A percentile compares a stretch with the other conserved stretches of the same genome.
These are phyloP conservation scores for Acholoe squamosa DNA, from an alignment of 2,888 invertebrate species.

Conservation along the genomic window DNA sequence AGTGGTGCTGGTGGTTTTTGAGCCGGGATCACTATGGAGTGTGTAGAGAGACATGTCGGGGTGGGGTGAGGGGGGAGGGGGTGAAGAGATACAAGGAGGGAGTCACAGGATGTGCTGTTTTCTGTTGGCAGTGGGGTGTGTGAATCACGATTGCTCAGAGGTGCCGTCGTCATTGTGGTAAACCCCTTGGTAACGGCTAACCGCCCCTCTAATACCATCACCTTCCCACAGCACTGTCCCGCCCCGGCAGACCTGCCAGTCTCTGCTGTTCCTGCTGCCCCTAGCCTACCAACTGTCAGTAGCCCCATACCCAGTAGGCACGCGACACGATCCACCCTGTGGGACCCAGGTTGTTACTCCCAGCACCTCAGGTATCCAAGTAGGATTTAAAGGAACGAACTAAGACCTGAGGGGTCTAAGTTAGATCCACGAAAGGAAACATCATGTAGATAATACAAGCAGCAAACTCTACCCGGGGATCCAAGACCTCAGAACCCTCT, in stretches of 20 bases:
- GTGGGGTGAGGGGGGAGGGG: constrained; percentile 41
- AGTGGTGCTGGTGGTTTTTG: constrained; percentile 4
- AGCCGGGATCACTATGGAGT: neutral
- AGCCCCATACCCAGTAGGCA: neutral
- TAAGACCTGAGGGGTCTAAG: neutral
- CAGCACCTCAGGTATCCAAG: no score
- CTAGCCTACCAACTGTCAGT: neutral
- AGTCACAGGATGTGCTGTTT: constrained; percentile 5
- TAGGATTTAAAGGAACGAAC: no score
- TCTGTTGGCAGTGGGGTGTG: neutral
- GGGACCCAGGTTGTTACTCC: no score
- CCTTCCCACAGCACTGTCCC: neutral
- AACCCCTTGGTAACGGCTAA: neutral
- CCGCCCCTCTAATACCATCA: neutral
- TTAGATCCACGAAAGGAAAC: neutral
- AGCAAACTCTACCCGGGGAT: neutral
- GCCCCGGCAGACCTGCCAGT: neutral
- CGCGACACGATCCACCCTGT: neutral
- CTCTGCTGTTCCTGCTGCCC: no score
- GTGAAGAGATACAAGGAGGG: neutral
- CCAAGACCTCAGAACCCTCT: no score
- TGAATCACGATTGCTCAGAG: constrained; percentile 20
- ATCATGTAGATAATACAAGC: neutral
- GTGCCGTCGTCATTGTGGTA: neutral
- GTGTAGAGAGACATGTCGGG: no score